phyloP scores from a whole-genome alignment of 2,797 vertebrate species.

The Helostoma temminkii region DNA sequence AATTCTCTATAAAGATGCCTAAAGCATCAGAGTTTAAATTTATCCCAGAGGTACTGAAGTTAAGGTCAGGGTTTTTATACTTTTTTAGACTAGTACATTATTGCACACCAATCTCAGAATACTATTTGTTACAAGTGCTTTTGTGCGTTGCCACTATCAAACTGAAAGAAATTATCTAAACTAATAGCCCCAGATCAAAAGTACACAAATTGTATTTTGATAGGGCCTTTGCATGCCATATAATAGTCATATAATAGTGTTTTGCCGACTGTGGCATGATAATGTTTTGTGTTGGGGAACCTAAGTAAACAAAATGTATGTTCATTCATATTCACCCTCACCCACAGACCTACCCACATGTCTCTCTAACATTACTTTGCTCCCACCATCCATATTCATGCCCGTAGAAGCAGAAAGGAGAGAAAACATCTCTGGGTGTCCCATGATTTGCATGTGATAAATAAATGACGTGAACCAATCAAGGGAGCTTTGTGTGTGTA shows the following conservation, averaged over 20 bases:
- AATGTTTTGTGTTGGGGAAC: constrained; percentile 1
- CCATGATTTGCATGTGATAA: constrained; percentile 85
- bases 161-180: background rate
- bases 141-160: background rate
- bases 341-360: background rate
- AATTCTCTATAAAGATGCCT: background rate
- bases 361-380: constrained; percentile 23
- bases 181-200: background rate
- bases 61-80: no score
- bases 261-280: no score
- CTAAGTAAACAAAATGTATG: constrained; percentile 4
- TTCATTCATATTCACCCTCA: background rate
- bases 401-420: constrained; percentile 33
- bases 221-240: no score
- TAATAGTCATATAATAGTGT: no score
- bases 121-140: no score
- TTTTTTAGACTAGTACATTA: no score
- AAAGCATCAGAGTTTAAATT: no score
- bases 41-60: background rate
- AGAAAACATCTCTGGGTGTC: constrained; percentile 55
- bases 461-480: constrained; percentile 83
- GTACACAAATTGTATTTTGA: no score
- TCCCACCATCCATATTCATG: constrained; percentile 67
- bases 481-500: constrained; percentile 61
- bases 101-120: background rate